A percentile compares a stretch with the other conserved stretches of the same genome.
phyloP scores from a whole-genome alignment of 2,888 invertebrate species.

The Operophtera brumata region DNA sequence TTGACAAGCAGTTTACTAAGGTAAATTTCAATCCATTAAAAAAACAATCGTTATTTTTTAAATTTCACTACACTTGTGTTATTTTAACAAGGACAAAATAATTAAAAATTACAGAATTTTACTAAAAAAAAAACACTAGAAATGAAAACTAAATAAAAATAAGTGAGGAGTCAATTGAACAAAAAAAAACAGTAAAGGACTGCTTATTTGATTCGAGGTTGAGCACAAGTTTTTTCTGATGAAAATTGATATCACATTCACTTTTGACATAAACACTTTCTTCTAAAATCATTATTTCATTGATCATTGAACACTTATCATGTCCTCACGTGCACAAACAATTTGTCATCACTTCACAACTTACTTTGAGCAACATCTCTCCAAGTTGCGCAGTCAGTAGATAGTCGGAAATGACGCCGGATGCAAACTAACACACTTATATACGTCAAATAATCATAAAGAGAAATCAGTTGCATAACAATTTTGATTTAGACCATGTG shows the following conservation, averaged over 20 bases:
- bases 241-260: neutral
- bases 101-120: too few species aligned
- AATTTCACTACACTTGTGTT: too few species aligned
- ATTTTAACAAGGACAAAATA: too few species aligned
- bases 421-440: conserved; percentile 45
- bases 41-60: too few species aligned
- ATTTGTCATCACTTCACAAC: conserved; percentile 16
- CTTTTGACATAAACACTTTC: neutral
- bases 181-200: too few species aligned
- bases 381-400: conserved; percentile 29
- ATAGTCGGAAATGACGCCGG: conserved; percentile 42
- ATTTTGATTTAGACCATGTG: conserved; percentile 40
- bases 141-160: too few species aligned
- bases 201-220: too few species aligned
- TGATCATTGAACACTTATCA: neutral
- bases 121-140: too few species aligned
- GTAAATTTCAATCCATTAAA: too few species aligned
- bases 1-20: too few species aligned
- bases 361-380: conserved; percentile 45
- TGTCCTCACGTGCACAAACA: neutral
- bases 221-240: too few species aligned
- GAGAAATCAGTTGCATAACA: conserved; percentile 51
- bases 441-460: conserved; percentile 46
- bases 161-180: too few species aligned
- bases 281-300: neutral